Evolutionary conservation across 2,888 invertebrate species (phyloP), one percentile per base, ranked within the genome.

Genomic region (Masnerella sp.): DNA sequence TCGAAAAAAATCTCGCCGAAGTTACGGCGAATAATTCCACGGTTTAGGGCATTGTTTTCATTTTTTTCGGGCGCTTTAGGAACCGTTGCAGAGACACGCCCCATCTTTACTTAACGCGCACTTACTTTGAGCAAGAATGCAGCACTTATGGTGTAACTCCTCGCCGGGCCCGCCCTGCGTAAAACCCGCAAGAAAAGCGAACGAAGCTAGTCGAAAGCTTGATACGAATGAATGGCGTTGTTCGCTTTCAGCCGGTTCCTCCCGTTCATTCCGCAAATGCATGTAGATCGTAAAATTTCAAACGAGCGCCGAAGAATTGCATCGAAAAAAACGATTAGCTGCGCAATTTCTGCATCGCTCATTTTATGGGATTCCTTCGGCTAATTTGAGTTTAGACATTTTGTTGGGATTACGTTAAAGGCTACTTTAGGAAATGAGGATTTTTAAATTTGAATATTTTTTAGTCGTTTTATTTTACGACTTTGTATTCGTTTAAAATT

Each of bases 231-330:
- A 49, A 72, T 67, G 18, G 65, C 38, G 25, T 36, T 25, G 32
- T 22, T 43, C 56, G 62, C 65, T 72, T 67, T 72, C 36, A 71
- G 22, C 34, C 38, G 36, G 52, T 52, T 18, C 59, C 2, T 43
- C 14, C 28, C 61, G 62, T 73, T 65, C 40, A 61, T 62, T 56
- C 49, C 49, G 30, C 42, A 61, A 64, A 65, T 58, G 71, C 47
- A 36, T 22, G 34, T 20, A 5, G 40, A 40, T 54, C 72, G 54
- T 71, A 71, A 71, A 71, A 71, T 62, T 62, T 43, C 25, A 34
- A 62, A 68, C 34, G 58, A 58, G 42, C 62, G 11, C 9, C 12
- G 20, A n/a, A 20, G 18, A 36, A 51, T 30, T 45, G 45, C 45
- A 7, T 15, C 11, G 12, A 45, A 45, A 45, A 45, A 30, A 45